Conservation (phyloP, 1,140 invertebrate genomes). For the Drosophila ambigua region DNA sequence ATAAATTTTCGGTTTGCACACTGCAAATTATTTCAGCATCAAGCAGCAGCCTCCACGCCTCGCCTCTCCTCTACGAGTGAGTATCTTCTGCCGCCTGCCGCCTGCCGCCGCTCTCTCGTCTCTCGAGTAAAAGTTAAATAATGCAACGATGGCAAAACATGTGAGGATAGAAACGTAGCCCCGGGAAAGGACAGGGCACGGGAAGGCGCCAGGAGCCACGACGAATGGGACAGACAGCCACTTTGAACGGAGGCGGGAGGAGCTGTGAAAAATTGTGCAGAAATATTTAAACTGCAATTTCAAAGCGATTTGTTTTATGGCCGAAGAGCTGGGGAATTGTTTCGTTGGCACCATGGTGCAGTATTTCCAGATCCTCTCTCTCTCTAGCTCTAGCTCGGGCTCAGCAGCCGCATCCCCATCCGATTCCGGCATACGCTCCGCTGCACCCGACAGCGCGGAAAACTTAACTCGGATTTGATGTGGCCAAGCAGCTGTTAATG, state of each 20-base stretch:
- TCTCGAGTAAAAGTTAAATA: slow-evolving; percentile 58
- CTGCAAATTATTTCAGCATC: slow-evolving; percentile 63
- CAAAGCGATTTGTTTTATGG: slow-evolving; percentile 72
- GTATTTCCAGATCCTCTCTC: slow-evolving; percentile 39
- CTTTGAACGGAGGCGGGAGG: slow-evolving; percentile 2
- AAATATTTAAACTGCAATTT: slow-evolving; percentile 77
- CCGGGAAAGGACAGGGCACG: background rate
- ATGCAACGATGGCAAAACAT: slow-evolving; percentile 41
- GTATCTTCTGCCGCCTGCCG: slow-evolving; percentile 18
- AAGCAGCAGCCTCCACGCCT: slow-evolving; percentile 1
- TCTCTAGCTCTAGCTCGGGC: background rate
- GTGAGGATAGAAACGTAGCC: slow-evolving; percentile 6
- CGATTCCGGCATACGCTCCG: slow-evolving; percentile 45
- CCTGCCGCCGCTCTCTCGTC: background rate
- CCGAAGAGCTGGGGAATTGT: slow-evolving; percentile 45
- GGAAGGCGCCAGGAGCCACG: background rate
- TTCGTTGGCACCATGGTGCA: slow-evolving; percentile 44
- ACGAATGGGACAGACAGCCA: background rate
- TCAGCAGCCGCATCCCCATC: background rate
- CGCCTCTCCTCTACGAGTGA: too few relatives aligned
- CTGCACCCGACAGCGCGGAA: slow-evolving; percentile 53
- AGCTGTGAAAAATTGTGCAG: slow-evolving; percentile 46
- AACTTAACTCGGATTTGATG: slow-evolving; percentile 76
- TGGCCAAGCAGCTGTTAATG: slow-evolving; percentile 75
- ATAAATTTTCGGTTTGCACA: slow-evolving; percentile 57